Conservation (phyloP, 2,888 invertebrate genomes). For the Philopedon plagiatum region DNA sequence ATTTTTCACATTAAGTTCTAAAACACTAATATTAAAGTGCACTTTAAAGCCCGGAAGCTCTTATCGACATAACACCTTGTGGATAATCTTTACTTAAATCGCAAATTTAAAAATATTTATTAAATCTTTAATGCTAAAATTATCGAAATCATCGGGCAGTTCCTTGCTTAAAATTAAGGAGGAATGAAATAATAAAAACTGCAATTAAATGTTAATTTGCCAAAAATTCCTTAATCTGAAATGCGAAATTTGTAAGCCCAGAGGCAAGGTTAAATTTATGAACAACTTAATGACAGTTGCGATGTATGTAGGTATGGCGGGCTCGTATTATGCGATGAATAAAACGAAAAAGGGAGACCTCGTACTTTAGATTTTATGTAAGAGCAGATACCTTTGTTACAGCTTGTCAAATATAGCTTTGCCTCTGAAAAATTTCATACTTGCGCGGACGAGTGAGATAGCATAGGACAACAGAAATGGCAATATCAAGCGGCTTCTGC, state of each 20-base stretch:
- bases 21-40: neutral
- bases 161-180: constrained; percentile 9
- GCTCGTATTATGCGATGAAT: too few species aligned
- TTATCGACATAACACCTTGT: constrained; percentile 19
- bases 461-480: too few species aligned
- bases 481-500: too few species aligned
- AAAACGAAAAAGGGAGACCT: too few species aligned
- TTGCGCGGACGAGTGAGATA: too few species aligned
- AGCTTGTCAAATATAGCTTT: too few species aligned
- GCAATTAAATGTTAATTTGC: neutral
- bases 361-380: too few species aligned
- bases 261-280: neutral
- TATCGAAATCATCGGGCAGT: constrained; percentile 11
- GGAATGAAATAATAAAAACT: constrained; percentile 15
- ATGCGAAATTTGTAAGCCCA: neutral
- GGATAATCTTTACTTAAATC: constrained; percentile 15
- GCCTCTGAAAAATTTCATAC: too few species aligned
- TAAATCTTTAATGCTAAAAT: constrained; percentile 36
- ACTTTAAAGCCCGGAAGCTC: constrained; percentile 23
- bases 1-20: neutral
- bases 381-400: too few species aligned
- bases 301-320: neutral
- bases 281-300: neutral
- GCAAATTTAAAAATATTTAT: constrained; percentile 28
- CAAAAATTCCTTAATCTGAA: neutral